Evolutionary conservation across 1,140 invertebrate genomes (phyloP).

Genomic region (Drosophila sproati): DNA sequence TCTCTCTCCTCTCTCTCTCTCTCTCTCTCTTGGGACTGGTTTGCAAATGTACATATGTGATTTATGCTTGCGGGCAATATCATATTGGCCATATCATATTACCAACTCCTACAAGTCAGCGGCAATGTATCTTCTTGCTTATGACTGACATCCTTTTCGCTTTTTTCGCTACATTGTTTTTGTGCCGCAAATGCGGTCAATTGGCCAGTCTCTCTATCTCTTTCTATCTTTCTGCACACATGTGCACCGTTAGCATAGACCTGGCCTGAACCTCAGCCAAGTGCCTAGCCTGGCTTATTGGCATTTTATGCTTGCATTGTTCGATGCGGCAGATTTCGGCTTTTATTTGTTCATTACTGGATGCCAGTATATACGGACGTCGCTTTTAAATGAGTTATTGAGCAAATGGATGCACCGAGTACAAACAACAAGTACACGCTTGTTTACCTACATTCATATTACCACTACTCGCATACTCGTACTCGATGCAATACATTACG

Average conservation of each 20-base stretch:
- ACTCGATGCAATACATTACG: slow-evolving; percentile 14
- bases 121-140: slow-evolving; percentile 76
- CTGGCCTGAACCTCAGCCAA: slow-evolving; percentile 4
- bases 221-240: slow-evolving; percentile 22
- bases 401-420: slow-evolving; percentile 59
- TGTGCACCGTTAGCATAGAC: slow-evolving; percentile 45
- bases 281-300: slow-evolving; percentile 50
- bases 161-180: slow-evolving; percentile 60
- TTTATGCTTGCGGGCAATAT: slow-evolving; percentile 70
- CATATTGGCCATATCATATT: slow-evolving; percentile 74
- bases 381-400: slow-evolving; percentile 81
- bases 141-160: slow-evolving; percentile 82
- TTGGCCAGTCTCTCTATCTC: slow-evolving; percentile 57
- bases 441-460: slow-evolving; percentile 65
- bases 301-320: slow-evolving; percentile 65
- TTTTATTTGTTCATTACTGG: slow-evolving; percentile 81
- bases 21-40: slow-evolving; percentile 16
- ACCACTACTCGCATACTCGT: not conserved
- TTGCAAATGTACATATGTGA: slow-evolving; percentile 62
- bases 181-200: slow-evolving; percentile 70
- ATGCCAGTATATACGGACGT: slow-evolving; percentile 50
- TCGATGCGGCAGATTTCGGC: slow-evolving; percentile 74
- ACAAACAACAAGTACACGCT: slow-evolving; percentile 30
- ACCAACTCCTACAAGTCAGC: slow-evolving; percentile 59
- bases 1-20: not conserved